Evolutionary conservation across 2,888 invertebrate genomes (phyloP).

Genomic region (Patella pellucida): DNA sequence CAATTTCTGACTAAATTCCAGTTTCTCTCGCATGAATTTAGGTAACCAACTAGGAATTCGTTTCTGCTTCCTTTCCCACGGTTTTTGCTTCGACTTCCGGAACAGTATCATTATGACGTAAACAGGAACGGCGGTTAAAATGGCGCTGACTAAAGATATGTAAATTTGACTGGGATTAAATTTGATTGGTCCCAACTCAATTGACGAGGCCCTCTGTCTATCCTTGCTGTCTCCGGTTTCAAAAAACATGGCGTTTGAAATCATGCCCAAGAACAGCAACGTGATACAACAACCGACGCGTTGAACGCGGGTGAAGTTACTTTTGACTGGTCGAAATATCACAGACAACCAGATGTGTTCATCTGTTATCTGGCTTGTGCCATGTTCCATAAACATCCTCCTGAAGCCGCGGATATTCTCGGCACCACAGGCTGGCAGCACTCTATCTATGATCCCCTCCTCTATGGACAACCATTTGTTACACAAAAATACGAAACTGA

Average conservation of each 20-base stretch:
- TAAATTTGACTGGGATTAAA: slow-evolving; percentile 44
- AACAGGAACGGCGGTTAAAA: slow-evolving; percentile 43
- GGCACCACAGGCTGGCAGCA: slow-evolving; percentile 42
- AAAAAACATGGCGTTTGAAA: slow-evolving; percentile 49
- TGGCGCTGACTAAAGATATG: slow-evolving; percentile 40
- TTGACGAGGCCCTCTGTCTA: slow-evolving; percentile 32
- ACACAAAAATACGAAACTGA: slow-evolving; percentile 42
- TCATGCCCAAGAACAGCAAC: slow-evolving; percentile 49
- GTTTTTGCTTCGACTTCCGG: slow-evolving; percentile 39
- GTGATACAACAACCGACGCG: slow-evolving; percentile 42
- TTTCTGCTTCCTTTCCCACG: slow-evolving; percentile 9
- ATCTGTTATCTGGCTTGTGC: slow-evolving; percentile 44
- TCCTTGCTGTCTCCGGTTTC: slow-evolving; percentile 35
- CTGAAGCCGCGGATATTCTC: slow-evolving; percentile 45
- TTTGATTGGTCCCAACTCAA: slow-evolving; percentile 44
- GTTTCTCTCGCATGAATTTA: not conserved
- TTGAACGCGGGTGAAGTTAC: slow-evolving; percentile 45
- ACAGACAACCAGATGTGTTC: slow-evolving; percentile 51
- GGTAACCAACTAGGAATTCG: not conserved
- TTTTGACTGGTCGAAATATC: slow-evolving; percentile 43
- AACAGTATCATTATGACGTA: slow-evolving; percentile 42
- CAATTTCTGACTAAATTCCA: not conserved
- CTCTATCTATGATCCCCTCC: slow-evolving; percentile 40
- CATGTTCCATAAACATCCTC: slow-evolving; percentile 44
- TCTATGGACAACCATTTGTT: slow-evolving; percentile 47